phyloP scores from a whole-genome alignment of 2,888 invertebrate genomes.

The Eupithecia exiguata region DNA sequence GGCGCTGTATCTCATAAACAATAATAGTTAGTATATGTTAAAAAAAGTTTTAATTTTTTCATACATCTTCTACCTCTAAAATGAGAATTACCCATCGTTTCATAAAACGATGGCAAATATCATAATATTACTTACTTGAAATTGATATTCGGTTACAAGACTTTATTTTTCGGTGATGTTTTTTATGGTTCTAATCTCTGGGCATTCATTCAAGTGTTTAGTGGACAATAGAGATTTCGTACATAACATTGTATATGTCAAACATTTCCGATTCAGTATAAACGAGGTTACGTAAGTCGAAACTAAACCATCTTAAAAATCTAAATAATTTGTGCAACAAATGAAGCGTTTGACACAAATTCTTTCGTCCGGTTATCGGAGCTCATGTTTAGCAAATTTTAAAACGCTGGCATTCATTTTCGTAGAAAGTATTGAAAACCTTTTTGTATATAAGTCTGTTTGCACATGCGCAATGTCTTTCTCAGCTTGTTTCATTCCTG shows the following conservation, averaged over 20 bases:
- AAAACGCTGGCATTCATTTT: constrained; percentile 37
- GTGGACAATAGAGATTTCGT: neutral
- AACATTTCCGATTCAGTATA: neutral
- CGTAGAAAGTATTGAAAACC: constrained; percentile 35
- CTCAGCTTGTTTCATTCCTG: constrained; percentile 17
- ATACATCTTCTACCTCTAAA: too few species aligned
- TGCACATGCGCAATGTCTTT: constrained; percentile 25
- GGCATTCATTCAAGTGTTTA: neutral
- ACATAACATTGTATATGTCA: neutral
- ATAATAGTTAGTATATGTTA: too few species aligned
- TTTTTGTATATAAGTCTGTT: too few species aligned
- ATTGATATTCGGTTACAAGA: neutral
- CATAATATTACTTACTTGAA: too few species aligned
- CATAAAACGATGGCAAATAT: too few species aligned
- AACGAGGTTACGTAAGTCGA: neutral
- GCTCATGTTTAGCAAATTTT: constrained; percentile 36
- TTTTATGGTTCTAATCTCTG: neutral
- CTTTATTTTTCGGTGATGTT: neutral
- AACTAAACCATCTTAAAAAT: neutral
- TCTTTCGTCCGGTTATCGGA: constrained; percentile 35
- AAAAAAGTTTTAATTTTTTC: too few species aligned
- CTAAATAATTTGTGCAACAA: constrained; percentile 24
- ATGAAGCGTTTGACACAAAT: constrained; percentile 44
- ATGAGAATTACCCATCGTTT: too few species aligned
- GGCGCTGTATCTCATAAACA: too few species aligned